phyloP scores from a whole-genome alignment of 2,797 vertebrate genomes.

The Gymnoscopelus braueri region DNA sequence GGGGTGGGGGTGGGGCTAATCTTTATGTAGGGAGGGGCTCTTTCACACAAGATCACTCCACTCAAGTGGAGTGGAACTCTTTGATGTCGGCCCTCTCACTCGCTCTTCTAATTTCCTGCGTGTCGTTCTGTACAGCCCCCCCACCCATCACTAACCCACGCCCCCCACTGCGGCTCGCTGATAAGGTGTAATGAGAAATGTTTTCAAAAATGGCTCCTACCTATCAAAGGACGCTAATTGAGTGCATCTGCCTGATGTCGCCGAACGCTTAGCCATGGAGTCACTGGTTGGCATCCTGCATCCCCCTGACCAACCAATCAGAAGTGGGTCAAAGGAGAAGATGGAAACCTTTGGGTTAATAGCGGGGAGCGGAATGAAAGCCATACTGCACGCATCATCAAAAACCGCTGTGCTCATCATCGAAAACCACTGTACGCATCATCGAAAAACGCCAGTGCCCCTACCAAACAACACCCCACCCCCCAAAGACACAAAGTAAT shows the following conservation, averaged over 20 bases:
- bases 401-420: no score
- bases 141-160: background rate
- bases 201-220: conserved; percentile 68
- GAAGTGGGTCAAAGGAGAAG: conserved; percentile 14
- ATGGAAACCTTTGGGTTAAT: conserved; percentile 9
- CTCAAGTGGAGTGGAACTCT: conserved; percentile 75
- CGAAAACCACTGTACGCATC: no score
- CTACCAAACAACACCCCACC: conserved; percentile 11
- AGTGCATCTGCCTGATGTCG: conserved; percentile 20
- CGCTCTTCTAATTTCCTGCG: conserved; percentile 15
- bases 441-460: conserved; percentile 2
- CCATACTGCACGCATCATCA: conserved; percentile 37
- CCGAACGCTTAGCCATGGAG: no score
- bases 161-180: conserved; percentile 59
- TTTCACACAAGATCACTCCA: conserved; percentile 75
- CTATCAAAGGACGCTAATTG: conserved; percentile 64
- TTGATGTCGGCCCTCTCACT: conserved; percentile 70
- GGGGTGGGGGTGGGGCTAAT: conserved; percentile 66
- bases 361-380: conserved; percentile 11
- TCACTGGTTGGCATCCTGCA: no score
- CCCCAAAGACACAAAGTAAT: conserved; percentile 54
- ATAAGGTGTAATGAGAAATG: conserved; percentile 81
- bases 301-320: background rate
- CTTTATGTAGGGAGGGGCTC: conserved; percentile 74
- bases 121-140: no score